These are phyloP conservation scores for Orussus abietinus DNA, from an alignment of 1,140 invertebrate species.

Conservation along the genomic window DNA sequence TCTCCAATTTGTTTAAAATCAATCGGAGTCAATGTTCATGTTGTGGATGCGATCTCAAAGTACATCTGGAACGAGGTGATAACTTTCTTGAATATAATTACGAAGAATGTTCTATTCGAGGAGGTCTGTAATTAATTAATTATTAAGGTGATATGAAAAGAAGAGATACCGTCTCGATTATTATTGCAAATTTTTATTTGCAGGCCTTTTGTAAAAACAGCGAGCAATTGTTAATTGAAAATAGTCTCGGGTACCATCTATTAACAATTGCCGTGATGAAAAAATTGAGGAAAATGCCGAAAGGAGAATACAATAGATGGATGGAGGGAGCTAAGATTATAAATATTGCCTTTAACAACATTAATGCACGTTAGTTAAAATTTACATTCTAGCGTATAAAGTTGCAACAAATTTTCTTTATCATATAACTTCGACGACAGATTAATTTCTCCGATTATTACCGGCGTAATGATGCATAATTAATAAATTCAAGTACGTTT, in stretches of 20 bases:
- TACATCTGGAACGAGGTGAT: slow-evolving; percentile 23
- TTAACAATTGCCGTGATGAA: slow-evolving; percentile 34
- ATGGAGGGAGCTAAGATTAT: slow-evolving; percentile 24
- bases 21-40: slow-evolving; percentile 13
- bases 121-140: slow-evolving; percentile 24
- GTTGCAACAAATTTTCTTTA: no score
- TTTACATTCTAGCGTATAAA: not conserved
- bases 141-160: not conserved
- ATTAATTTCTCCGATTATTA: slow-evolving; percentile 6
- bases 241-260: slow-evolving; percentile 34
- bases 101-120: slow-evolving; percentile 27
- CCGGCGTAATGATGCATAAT: no score
- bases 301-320: slow-evolving; percentile 27
- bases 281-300: slow-evolving; percentile 26
- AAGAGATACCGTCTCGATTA: not conserved
- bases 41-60: slow-evolving; percentile 23
- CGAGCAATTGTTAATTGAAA: slow-evolving; percentile 8
- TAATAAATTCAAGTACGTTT: no score
- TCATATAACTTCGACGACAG: slow-evolving; percentile 9
- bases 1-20: slow-evolving; percentile 23
- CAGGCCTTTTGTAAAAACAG: slow-evolving; percentile 34
- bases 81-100: slow-evolving; percentile 25
- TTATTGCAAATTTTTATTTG: slow-evolving; percentile 10
- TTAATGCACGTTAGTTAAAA: slow-evolving; percentile 30
- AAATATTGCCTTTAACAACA: slow-evolving; percentile 30